Evolutionary conservation across 2,797 vertebrate genomes (phyloP).

Genomic region (Hydrocynus forskahlii): DNA sequence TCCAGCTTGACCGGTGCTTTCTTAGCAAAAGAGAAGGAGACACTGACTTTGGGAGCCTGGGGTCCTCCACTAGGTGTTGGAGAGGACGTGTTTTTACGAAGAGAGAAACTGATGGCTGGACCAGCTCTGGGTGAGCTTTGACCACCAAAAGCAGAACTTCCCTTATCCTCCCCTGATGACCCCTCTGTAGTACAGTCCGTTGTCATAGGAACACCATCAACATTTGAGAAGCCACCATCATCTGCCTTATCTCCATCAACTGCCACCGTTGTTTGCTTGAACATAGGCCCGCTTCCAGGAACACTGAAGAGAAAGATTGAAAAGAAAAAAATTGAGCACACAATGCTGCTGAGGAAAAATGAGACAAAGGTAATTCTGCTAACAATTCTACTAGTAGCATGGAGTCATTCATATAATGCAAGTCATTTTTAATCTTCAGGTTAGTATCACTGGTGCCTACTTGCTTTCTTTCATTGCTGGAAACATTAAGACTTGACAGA

Average conservation of each 20-base stretch:
- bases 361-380: too few species aligned
- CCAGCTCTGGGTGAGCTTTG: conserved; percentile 73
- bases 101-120: conserved; percentile 83
- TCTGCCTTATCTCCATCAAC: conserved; percentile 89
- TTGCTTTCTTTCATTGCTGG: not conserved
- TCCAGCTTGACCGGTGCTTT: conserved; percentile 95
- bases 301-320: conserved; percentile 76
- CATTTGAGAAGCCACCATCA: conserved; percentile 71
- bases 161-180: conserved; percentile 67
- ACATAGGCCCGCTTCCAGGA: conserved; percentile 98
- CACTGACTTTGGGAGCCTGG: conserved; percentile 87
- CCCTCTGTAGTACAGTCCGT: conserved; percentile 64
- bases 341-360: not conserved
- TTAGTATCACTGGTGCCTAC: not conserved
- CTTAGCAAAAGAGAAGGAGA: conserved; percentile 97
- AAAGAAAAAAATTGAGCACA: not conserved
- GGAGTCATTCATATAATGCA: too few species aligned
- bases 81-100: conserved; percentile 81
- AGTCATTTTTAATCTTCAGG: too few species aligned
- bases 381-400: too few species aligned
- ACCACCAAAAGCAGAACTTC: conserved; percentile 59
- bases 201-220: conserved; percentile 70
- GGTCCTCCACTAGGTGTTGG: conserved; percentile 72
- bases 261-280: conserved; percentile 92
- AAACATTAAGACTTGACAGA: not conserved